These are phyloP conservation scores for Leptopilina drosophilae DNA, from an alignment of 2,888 invertebrate genomes.

Conservation along the genomic window DNA sequence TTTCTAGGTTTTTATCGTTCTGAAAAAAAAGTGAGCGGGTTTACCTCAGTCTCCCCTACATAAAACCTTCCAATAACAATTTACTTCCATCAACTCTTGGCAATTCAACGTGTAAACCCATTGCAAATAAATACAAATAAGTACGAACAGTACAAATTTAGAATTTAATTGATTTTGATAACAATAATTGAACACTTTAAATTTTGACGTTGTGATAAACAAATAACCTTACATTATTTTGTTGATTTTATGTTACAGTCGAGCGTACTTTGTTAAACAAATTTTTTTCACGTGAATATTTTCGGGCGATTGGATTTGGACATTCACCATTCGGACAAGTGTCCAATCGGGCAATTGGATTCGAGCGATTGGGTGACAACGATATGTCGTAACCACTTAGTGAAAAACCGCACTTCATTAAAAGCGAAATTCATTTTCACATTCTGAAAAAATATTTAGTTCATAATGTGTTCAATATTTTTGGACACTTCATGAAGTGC, in stretches of 20 bases:
- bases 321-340: constrained; percentile 8
- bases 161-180: background rate
- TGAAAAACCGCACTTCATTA: too few species aligned
- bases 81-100: constrained; percentile 6
- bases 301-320: constrained; percentile 11
- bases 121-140: background rate
- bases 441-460: too few species aligned
- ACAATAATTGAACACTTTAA: background rate
- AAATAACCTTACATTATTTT: background rate
- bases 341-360: constrained; percentile 11
- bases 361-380: constrained; percentile 20
- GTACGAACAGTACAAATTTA: background rate
- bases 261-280: background rate
- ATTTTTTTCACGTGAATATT: background rate
- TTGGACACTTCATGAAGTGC: too few species aligned
- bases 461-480: too few species aligned
- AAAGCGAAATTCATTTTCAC: too few species aligned
- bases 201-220: background rate
- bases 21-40: too few species aligned
- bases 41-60: too few species aligned
- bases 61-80: constrained; percentile 1
- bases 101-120: constrained; percentile 2
- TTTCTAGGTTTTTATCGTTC: too few species aligned
- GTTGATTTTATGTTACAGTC: background rate
- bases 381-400: too few species aligned